Base-by-base conservation (phyloP, 1,140 invertebrate genomes). In the Parapsyche elsis region DNA sequence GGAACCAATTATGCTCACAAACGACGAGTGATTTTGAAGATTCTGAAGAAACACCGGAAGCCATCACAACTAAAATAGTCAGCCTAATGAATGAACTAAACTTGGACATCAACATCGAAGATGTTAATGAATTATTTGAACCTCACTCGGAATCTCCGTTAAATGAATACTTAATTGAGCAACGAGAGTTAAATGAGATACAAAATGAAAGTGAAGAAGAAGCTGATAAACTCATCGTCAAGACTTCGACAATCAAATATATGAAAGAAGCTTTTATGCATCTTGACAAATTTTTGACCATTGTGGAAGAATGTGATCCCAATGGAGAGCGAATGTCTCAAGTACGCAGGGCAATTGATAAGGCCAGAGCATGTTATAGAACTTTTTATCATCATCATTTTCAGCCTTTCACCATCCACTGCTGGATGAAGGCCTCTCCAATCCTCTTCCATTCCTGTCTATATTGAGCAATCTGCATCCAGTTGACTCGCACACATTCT, bases 171-270 rank as follows among this genome's bases (percentile, higher is more conserved):
- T 26, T 71, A 71, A 71, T 71, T 5, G 9, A 71, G 9, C 26
- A 26, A 71, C 67, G 26, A 71, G 67, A 71, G 67, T 23, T 23
- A 16, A 71, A 71, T 71, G 5, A 71, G 7, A 71, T 71, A 71
- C 67, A 71, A 9, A 71, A 23, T 71, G 67, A 71, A 71, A 26
- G 67, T 71, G 67, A 71, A 16, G 67, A 71, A 71, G 67, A 71
- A 26, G 26, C 5, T 24, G 9, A 9, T 9, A 24, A 71, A 12
- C 7, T 24, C 21, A 71, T 71, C 7, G 23, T 71, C 26, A 71
- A 71, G 67, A 71, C 26, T 71, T 71, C 26, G 23, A 71, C 26
- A 23, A 26, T 71, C 9, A 26, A 71, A 71, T 24, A 71, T 71
- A 71, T 71, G 26, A 71, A 30, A 12, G 67, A 71, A 71, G 57